A percentile compares a stretch with the other conserved stretches of the same genome.
Evolutionary conservation across 2,888 invertebrate species (phyloP).

Genomic region (Catonia carolina): DNA sequence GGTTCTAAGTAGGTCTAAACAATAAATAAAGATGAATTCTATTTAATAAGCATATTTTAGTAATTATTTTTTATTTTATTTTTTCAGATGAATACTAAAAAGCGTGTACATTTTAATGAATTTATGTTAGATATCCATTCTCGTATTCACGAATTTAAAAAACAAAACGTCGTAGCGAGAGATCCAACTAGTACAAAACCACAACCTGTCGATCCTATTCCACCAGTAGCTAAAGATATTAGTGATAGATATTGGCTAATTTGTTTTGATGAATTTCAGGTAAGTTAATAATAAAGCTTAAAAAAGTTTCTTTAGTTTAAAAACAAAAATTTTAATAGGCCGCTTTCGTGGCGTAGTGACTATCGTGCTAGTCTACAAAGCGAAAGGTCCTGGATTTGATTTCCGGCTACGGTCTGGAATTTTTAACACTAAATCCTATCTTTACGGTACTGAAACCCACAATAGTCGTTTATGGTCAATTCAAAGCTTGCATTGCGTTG

Average conservation of each 20-base stretch:
- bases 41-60: background rate
- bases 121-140: conserved; percentile 96
- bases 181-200: conserved; percentile 51
- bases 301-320: background rate
- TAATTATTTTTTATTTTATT: conserved; percentile 12
- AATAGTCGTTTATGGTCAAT: too few species aligned
- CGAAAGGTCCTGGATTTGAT: too few species aligned
- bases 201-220: conserved; percentile 86
- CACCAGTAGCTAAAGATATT: conserved; percentile 84
- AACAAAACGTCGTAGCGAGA: conserved; percentile 48
- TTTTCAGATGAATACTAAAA: conserved; percentile 50
- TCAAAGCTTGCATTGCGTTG: too few species aligned
- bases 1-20: too few species aligned
- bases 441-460: too few species aligned
- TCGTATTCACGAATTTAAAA: conserved; percentile 80
- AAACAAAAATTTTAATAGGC: background rate
- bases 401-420: too few species aligned
- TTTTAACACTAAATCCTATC: too few species aligned
- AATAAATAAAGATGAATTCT: too few species aligned
- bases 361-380: too few species aligned
- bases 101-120: conserved; percentile 82
- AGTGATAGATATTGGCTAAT: conserved; percentile 82
- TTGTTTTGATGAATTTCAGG: conserved; percentile 98
- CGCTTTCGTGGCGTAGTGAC: too few species aligned
- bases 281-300: conserved; percentile 41